Conservation (phyloP, 1,140 invertebrate genomes). For the Episyrphus balteatus region DNA sequence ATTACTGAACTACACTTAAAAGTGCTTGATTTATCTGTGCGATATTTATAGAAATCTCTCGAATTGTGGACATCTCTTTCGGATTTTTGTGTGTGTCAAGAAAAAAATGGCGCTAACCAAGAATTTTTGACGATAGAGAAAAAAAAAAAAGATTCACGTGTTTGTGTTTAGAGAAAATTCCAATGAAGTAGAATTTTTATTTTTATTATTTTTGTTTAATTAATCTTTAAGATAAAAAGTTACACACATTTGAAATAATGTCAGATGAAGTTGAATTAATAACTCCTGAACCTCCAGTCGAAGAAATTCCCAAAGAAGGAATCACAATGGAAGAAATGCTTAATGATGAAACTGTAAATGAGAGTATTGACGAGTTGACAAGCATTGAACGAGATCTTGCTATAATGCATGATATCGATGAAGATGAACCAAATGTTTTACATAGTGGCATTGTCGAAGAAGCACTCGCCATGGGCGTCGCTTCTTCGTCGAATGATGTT, state of each 20-base stretch:
- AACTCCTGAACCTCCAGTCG: neutral
- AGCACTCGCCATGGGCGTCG: neutral
- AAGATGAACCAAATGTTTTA: conserved; percentile 2
- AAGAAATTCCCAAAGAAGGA: neutral
- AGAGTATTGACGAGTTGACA: conserved; percentile 22
- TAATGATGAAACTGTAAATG: neutral
- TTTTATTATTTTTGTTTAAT: conserved; percentile 9
- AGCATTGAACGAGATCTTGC: conserved; percentile 29
- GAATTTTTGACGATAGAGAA: conserved; percentile 10
- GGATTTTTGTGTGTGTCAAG: neutral
- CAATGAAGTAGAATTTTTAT: conserved; percentile 18
- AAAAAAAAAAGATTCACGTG: conserved; percentile 4
- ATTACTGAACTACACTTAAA: too few relatives aligned
- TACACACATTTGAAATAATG: neutral
- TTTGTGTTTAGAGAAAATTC: conserved; percentile 12
- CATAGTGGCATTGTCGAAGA: neutral
- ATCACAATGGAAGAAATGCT: neutral
- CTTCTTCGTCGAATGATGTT: conserved; percentile 3
- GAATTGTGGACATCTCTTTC: too few relatives aligned
- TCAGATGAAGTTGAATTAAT: neutral
- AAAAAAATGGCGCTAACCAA: conserved; percentile 5
- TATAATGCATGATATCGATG: conserved; percentile 21
- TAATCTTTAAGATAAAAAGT: neutral
- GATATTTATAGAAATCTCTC: too few relatives aligned
- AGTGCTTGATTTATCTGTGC: too few relatives aligned